These are phyloP conservation scores for Turritopsis dohrnii DNA, from an alignment of 30 jellyfish, hydroid and myxozoan species.

Conservation along the genomic window DNA sequence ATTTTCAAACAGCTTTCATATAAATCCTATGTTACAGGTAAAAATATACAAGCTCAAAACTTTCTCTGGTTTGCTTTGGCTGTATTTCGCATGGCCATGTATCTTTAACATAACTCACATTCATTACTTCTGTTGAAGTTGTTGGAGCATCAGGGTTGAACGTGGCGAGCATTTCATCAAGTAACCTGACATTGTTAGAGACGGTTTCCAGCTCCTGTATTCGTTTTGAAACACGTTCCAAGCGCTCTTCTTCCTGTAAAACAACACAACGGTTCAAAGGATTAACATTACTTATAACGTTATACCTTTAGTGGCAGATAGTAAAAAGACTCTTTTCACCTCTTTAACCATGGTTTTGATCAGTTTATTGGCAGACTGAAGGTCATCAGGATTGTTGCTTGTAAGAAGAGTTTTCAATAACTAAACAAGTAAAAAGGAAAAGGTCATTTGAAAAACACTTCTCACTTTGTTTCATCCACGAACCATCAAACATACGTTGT, in stretches of 20 bases:
- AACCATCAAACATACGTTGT: too few species aligned
- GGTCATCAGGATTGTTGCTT: constrained; percentile 86
- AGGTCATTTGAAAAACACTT: too few species aligned
- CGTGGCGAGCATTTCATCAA: constrained; percentile 75
- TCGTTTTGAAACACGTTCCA: constrained; percentile 81
- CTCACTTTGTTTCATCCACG: too few species aligned
- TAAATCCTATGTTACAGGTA: constrained; percentile 47
- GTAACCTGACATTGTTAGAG: constrained; percentile 69
- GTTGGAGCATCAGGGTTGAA: constrained; percentile 46
- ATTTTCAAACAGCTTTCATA: constrained; percentile 80
- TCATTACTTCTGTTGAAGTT: constrained; percentile 51
- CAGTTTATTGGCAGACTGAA: constrained; percentile 87
- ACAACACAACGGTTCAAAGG: neutral
- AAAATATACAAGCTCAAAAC: neutral
- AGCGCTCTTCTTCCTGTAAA: constrained; percentile 81
- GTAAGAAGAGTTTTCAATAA: constrained; percentile 65
- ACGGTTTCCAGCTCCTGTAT: constrained; percentile 90
- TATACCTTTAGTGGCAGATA: too few species aligned
- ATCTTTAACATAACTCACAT: too few species aligned
- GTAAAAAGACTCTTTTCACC: constrained; percentile 21
- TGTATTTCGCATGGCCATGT: neutral
- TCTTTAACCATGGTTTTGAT: constrained; percentile 87
- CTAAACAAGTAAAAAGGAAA: constrained; percentile 25
- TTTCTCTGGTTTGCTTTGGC: neutral
- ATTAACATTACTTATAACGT: neutral